Conservation (phyloP, 1,140 invertebrate species). For the Drosophila novamexicana region DNA sequence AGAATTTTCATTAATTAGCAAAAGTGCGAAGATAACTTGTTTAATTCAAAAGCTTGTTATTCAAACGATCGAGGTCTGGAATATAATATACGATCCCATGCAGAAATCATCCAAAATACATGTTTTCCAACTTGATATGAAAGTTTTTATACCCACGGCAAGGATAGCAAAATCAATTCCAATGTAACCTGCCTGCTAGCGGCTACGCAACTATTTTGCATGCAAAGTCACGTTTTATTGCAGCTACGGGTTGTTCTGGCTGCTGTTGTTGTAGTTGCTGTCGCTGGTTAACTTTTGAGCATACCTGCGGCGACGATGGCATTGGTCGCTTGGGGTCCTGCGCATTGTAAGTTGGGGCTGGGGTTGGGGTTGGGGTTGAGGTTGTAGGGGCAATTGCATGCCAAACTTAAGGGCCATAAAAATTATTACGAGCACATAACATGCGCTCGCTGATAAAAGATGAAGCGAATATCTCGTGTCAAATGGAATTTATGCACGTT, state of each 20-base stretch:
- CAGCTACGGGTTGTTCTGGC: conserved; percentile 65
- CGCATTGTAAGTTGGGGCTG: conserved; percentile 17
- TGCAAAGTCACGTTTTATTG: conserved; percentile 81
- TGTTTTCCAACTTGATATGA: conserved; percentile 2
- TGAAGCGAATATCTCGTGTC: conserved; percentile 43
- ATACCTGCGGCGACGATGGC: conserved; percentile 59
- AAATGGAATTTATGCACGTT: conserved; percentile 78
- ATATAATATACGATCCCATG: no score
- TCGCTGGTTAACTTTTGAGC: conserved; percentile 70
- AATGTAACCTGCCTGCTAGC: conserved; percentile 58
- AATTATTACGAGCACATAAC: conserved; percentile 76
- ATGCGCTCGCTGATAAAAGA: conserved; percentile 42
- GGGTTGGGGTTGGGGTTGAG: background rate
- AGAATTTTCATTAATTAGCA: no score
- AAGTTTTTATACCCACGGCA: conserved; percentile 36
- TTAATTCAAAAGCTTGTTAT: no score
- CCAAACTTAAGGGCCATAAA: conserved; percentile 76
- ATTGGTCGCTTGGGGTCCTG: conserved; percentile 25
- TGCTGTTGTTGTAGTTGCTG: conserved; percentile 27
- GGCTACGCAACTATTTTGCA: conserved; percentile 78
- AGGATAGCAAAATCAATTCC: conserved; percentile 69
- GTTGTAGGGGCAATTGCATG: conserved; percentile 39
- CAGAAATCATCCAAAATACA: conserved; percentile 1
- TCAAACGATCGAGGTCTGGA: no score
- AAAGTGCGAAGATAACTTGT: no score